Conservation (phyloP, 2,113 vertebrate species). For the Meleagris gallopavo region DNA sequence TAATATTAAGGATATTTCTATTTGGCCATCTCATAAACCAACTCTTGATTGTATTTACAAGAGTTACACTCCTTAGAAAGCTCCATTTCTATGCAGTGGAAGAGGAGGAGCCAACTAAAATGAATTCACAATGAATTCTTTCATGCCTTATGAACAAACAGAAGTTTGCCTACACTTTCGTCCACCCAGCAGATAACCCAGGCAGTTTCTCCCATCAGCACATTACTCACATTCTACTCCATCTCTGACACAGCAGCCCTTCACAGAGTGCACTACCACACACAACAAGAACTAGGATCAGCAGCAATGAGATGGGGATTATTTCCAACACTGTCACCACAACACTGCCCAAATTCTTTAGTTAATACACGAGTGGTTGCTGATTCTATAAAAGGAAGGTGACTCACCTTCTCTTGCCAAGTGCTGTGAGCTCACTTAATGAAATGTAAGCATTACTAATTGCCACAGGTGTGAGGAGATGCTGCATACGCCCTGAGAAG, state of each 20-base stretch:
- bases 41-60: neutral
- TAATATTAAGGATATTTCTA: neutral
- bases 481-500: neutral
- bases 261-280: accelerated
- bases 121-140: neutral
- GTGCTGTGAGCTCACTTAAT: neutral
- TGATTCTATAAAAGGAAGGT: neutral
- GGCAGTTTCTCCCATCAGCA: neutral
- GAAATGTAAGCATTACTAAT: neutral
- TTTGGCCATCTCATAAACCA: neutral
- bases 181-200: neutral
- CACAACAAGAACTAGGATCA: neutral
- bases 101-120: neutral
- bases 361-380: accelerated
- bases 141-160: neutral
- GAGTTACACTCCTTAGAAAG: neutral
- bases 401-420: neutral
- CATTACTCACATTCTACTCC: neutral
- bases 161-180: neutral
- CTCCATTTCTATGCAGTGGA: neutral
- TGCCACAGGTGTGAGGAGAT: neutral
- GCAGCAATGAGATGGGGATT: neutral
- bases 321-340: neutral
- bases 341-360: neutral
- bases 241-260: neutral